Conservation (phyloP, 2,113 vertebrate genomes). For the Erythrocercus mccallii region DNA sequence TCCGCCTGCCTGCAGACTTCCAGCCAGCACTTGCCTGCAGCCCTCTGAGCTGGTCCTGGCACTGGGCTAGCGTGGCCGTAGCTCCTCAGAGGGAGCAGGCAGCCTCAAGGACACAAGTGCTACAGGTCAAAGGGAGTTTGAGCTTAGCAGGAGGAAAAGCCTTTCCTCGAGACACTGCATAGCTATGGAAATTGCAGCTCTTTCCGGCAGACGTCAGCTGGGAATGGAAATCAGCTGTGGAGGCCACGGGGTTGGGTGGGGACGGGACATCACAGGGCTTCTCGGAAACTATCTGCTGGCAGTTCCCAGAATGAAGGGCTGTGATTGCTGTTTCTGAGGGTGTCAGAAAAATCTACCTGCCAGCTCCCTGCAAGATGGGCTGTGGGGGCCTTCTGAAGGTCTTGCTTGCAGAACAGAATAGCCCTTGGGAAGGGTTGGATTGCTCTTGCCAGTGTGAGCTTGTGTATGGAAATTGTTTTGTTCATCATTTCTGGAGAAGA, state of each 20-base stretch:
- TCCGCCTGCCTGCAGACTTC: background rate
- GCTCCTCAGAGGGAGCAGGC: background rate
- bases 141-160: background rate
- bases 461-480: background rate
- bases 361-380: background rate
- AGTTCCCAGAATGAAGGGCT: constrained; percentile 14
- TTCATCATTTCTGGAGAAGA: background rate
- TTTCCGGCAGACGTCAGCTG: constrained; percentile 10
- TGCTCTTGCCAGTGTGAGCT: background rate
- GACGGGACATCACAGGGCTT: background rate
- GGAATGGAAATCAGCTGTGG: constrained; percentile 19
- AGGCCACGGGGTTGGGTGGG: background rate
- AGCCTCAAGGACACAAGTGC: background rate
- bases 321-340: background rate
- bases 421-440: background rate
- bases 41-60: background rate
- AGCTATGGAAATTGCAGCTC: background rate
- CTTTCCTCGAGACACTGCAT: background rate
- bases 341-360: background rate
- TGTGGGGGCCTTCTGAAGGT: background rate
- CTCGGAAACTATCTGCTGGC: background rate
- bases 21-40: background rate
- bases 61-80: accelerated
- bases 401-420: background rate
- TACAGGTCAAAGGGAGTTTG: background rate